These are phyloP conservation scores for Climacteris rufus DNA, from an alignment of 2,113 vertebrate genomes.

Conservation along the genomic window DNA sequence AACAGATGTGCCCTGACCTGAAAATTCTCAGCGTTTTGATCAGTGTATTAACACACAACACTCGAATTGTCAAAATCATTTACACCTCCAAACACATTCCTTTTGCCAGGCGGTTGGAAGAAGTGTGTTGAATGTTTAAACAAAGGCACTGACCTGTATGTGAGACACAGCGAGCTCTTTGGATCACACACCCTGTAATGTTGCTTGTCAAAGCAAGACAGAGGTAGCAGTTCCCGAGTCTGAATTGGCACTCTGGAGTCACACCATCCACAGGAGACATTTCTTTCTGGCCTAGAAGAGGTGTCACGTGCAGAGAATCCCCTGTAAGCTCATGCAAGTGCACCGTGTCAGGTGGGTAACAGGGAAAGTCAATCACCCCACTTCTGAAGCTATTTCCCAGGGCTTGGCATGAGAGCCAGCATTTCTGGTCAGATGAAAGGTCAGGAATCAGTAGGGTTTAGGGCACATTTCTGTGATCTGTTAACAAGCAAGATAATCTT, in stretches of 20 bases:
- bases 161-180: neutral
- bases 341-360: rapidly evolving
- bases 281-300: neutral
- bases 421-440: neutral
- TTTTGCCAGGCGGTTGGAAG: slow-evolving; percentile 40
- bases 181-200: neutral
- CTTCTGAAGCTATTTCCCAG: neutral
- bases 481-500: neutral
- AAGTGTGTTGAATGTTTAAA: neutral
- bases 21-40: slow-evolving; percentile 43
- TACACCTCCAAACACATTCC: slow-evolving; percentile 9
- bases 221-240: neutral
- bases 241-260: neutral
- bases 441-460: neutral
- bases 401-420: neutral
- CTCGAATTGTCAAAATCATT: slow-evolving; percentile 50
- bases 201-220: neutral
- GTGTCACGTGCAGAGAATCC: neutral
- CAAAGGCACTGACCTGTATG: neutral
- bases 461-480: neutral
- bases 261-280: neutral
- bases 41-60: slow-evolving; percentile 27
- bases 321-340: neutral
- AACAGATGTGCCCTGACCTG: slow-evolving; percentile 40
- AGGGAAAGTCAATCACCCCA: neutral